Evolutionary conservation across 2,113 vertebrate species (phyloP), one percentile per base, ranked within the genome.

Genomic region (Pollachius pollachius): DNA sequence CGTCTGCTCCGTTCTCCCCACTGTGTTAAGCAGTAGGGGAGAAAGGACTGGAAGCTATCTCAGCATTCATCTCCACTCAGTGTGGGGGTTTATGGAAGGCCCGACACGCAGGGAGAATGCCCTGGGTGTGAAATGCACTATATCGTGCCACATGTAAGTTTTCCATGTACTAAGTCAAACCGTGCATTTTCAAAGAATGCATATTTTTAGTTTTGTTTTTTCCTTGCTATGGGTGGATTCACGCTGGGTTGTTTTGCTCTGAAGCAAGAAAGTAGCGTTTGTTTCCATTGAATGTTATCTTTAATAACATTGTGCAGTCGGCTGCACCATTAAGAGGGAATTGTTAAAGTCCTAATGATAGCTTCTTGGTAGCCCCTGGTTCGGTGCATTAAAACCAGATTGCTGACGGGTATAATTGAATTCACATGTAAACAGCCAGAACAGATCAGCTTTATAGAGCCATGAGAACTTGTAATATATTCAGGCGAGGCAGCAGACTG

Each of bases 1-100:
- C 67, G 57, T 73, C 62, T 72, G 75, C 58, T 66, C 75, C 79
- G 78, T 79, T 77, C 83, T 84, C 78, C 78, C 71, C 76, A 79
- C 83, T 84, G 73, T 87, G 83, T 90, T 85, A 91, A 89, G 75
- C 85, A 82, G 83, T 82, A 63, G 79, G 86, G 78, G 84, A 81
- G 76, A 72, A 69, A 67, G 67, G 62, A 69, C 69, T 54, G 60
- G 71, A 48, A 78, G 71, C 72, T 78, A 74, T 70, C 54, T 52
- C 76, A 80, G 72, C 75, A 62, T 80, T 79, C 27, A 71, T 75
- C 79, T 73, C 60, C 71, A 79, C 78, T 82, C 73, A 73, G 76
- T 73, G 70, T 56, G 69, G 30, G 69, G 68, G 83, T 90, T 90
- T 88, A 90, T 81, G 68, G 82, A 69, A 64, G 41, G 41, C 41